Evolutionary conservation across 2,797 vertebrate genomes (phyloP).

Genomic region (Typhlichthys eigenmanni): DNA sequence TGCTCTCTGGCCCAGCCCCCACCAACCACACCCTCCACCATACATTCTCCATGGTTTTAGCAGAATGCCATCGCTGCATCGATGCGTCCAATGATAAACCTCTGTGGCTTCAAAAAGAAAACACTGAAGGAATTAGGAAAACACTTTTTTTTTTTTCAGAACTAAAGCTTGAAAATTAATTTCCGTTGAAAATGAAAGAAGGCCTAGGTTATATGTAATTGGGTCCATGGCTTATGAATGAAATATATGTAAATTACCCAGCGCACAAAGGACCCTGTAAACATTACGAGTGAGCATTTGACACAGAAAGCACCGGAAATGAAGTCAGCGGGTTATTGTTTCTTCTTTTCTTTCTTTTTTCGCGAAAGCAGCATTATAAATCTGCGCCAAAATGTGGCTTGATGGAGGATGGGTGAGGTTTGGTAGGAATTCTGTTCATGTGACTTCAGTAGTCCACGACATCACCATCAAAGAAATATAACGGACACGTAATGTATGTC

Average conservation of each 20-base stretch:
- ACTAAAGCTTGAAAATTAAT: too few species aligned
- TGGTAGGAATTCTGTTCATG: conserved; percentile 73
- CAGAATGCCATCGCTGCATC: conserved; percentile 28
- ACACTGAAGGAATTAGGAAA: conserved; percentile 16
- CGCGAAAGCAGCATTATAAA: conserved; percentile 60
- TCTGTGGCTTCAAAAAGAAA: conserved; percentile 19
- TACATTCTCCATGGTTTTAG: conserved; percentile 12
- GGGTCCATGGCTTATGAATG: too few species aligned
- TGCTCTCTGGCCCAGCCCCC: conserved; percentile 9
- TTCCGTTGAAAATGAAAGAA: too few species aligned
- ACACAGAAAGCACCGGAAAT: conserved; percentile 59
- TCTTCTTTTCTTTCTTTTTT: conserved; percentile 13
- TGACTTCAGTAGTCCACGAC: conserved; percentile 52
- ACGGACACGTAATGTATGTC: too few species aligned
- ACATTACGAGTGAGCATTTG: conserved; percentile 21
- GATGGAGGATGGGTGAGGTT: conserved; percentile 78
- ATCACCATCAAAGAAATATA: conserved; percentile 25
- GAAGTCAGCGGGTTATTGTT: conserved; percentile 59
- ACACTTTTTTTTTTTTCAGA: background rate
- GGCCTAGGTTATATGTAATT: too few species aligned
- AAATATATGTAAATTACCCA: conserved; percentile 17
- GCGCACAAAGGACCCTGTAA: conserved; percentile 19
- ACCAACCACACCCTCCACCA: background rate
- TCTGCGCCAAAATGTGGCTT: conserved; percentile 65
- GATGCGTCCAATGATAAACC: conserved; percentile 17